Conservation (phyloP, 1,140 invertebrate genomes). For the Stegodyphus dumicola region DNA sequence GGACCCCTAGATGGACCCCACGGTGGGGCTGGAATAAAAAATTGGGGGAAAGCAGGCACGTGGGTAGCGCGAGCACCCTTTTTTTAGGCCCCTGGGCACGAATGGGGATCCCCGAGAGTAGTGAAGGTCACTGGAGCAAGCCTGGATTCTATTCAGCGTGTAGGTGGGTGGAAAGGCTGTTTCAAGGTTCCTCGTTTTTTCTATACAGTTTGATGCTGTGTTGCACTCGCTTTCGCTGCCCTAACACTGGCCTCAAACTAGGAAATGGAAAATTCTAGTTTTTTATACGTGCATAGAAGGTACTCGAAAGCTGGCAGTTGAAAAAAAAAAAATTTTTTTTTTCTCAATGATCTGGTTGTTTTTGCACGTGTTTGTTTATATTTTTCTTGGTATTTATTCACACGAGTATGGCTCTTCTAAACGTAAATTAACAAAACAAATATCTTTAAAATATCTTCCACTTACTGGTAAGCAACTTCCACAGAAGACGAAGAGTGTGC, state of each 20-base stretch:
- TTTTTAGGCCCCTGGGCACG: conserved; percentile 53
- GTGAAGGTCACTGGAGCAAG: conserved; percentile 50
- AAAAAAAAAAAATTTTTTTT: conserved; percentile 26
- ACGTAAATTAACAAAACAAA: too few relatives aligned
- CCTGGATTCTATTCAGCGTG: not conserved
- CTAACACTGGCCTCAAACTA: conserved; percentile 33
- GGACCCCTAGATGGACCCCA: conserved; percentile 41
- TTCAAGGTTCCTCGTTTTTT: conserved; percentile 54
- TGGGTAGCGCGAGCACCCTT: conserved; percentile 34
- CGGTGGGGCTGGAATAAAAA: conserved; percentile 18
- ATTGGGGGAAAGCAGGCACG: conserved; percentile 32
- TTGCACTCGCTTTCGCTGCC: conserved; percentile 32
- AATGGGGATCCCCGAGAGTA: conserved; percentile 17
- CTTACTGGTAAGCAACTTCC: too few relatives aligned
- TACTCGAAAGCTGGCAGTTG: not conserved
- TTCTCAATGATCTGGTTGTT: not conserved
- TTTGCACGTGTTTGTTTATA: not conserved
- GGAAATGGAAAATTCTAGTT: conserved; percentile 44
- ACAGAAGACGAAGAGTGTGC: too few relatives aligned
- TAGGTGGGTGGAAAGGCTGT: conserved; percentile 41
- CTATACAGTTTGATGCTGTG: conserved; percentile 22
- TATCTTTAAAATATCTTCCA: too few relatives aligned
- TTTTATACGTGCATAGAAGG: conserved; percentile 26
- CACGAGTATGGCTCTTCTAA: not conserved
- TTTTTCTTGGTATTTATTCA: not conserved